These are phyloP conservation scores for Porites lutea DNA, from an alignment of 64 coral and sea anemone genomes.

Conservation along the genomic window DNA sequence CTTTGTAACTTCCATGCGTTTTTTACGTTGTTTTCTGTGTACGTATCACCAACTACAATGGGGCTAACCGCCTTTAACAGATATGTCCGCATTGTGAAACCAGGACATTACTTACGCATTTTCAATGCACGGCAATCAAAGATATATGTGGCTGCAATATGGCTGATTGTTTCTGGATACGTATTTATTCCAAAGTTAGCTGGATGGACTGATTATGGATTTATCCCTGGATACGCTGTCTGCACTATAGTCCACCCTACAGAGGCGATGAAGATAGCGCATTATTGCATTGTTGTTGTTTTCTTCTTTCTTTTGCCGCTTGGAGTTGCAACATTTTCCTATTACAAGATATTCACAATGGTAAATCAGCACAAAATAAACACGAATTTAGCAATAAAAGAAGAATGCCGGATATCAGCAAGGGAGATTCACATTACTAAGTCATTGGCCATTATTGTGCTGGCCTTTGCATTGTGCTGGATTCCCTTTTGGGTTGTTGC, in stretches of 20 bases:
- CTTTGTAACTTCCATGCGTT: neutral
- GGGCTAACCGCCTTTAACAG: conserved; percentile 14
- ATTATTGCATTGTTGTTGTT: neutral
- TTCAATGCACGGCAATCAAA: neutral
- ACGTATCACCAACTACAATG: conserved; percentile 18
- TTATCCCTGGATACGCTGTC: conserved; percentile 18
- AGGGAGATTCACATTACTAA: conserved; percentile 15
- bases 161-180: conserved; percentile 1
- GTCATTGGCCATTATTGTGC: conserved; percentile 6
- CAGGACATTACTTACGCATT: neutral
- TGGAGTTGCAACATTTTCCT: neutral
- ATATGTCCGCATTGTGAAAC: conserved; percentile 4
- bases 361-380: neutral
- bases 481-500: conserved; percentile 22
- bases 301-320: neutral
- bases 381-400: neutral
- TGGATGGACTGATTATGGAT: neutral
- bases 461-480: neutral
- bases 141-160: neutral
- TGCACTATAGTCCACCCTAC: conserved; percentile 12
- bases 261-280: neutral
- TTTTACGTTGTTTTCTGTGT: neutral
- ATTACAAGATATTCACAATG: neutral
- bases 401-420: neutral
- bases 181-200: conserved; percentile 9